Percentiles rank a stretch among this genome's conserved stretches.
phyloP scores from a whole-genome alignment of 2,797 vertebrate species.

The Labeo calbasu region DNA sequence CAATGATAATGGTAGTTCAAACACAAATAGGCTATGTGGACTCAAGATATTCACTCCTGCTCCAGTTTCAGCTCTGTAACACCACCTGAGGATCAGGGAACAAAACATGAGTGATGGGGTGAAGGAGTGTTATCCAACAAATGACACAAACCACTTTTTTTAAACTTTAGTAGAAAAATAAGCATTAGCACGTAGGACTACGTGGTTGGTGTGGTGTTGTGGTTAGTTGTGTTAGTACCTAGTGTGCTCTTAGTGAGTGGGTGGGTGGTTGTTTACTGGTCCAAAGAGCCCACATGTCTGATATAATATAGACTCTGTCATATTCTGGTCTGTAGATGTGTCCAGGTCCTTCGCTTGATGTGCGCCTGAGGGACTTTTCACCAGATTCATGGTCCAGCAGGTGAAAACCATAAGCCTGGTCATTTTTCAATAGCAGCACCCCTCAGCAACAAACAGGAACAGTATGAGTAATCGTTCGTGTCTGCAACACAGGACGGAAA shows the following conservation, averaged over 20 bases:
- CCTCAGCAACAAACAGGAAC: background rate
- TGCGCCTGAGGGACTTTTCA: background rate
- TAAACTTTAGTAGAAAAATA: background rate
- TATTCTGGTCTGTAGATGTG: no score
- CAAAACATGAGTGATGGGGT: background rate
- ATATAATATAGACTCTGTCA: background rate
- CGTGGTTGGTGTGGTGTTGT: background rate
- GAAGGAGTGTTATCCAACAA: background rate
- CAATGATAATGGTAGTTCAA: background rate
- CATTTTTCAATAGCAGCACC: background rate
- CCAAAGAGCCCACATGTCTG: background rate
- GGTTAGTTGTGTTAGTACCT: background rate
- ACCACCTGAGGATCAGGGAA: background rate
- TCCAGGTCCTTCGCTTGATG: background rate
- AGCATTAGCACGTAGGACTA: background rate
- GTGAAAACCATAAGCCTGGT: background rate
- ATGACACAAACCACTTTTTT: background rate
- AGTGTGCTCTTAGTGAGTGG: background rate
- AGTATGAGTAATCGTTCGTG: background rate
- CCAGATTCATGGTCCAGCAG: no score
- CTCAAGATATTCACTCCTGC: background rate
- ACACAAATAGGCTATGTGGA: background rate
- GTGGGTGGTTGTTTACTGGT: background rate
- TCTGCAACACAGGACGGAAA: background rate
- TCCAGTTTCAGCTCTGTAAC: background rate